phyloP scores from a whole-genome alignment of 2,888 invertebrate species.

The Papilio protenor region DNA sequence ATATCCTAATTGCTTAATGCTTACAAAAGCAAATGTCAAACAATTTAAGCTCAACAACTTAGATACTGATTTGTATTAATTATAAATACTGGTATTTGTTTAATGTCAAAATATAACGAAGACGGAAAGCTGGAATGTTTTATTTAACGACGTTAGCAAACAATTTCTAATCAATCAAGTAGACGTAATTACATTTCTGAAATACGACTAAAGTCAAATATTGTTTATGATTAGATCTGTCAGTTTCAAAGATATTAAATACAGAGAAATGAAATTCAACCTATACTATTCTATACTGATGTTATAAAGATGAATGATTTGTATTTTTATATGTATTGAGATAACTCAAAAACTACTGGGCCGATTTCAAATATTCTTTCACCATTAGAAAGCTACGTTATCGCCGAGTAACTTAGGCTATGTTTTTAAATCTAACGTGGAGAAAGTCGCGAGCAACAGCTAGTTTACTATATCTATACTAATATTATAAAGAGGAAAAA shows the following conservation, averaged over 20 bases:
- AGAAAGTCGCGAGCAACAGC: too few relatives aligned
- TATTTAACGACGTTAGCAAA: slow-evolving; percentile 12
- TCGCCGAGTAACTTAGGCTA: too few relatives aligned
- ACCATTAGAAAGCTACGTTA: too few relatives aligned
- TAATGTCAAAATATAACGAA: background rate
- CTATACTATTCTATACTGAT: too few relatives aligned
- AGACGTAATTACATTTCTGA: slow-evolving; percentile 19
- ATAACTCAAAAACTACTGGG: too few relatives aligned
- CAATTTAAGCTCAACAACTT: background rate
- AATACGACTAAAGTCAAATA: slow-evolving; percentile 30
- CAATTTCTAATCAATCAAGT: slow-evolving; percentile 11
- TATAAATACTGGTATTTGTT: background rate
- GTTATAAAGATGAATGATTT: too few relatives aligned
- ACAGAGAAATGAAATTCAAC: slow-evolving; percentile 9
- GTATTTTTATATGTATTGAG: too few relatives aligned
- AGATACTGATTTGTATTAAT: background rate
- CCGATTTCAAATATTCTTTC: too few relatives aligned
- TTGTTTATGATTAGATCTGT: slow-evolving; percentile 26
- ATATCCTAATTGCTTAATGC: background rate
- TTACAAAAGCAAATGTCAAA: background rate
- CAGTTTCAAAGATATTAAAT: slow-evolving; percentile 4
- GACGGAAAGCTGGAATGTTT: background rate
- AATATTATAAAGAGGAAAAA: too few relatives aligned
- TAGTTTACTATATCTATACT: too few relatives aligned
- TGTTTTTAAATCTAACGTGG: too few relatives aligned